phyloP scores from a whole-genome alignment of 2,797 vertebrate genomes.

The Phoeniculus purpureus region DNA sequence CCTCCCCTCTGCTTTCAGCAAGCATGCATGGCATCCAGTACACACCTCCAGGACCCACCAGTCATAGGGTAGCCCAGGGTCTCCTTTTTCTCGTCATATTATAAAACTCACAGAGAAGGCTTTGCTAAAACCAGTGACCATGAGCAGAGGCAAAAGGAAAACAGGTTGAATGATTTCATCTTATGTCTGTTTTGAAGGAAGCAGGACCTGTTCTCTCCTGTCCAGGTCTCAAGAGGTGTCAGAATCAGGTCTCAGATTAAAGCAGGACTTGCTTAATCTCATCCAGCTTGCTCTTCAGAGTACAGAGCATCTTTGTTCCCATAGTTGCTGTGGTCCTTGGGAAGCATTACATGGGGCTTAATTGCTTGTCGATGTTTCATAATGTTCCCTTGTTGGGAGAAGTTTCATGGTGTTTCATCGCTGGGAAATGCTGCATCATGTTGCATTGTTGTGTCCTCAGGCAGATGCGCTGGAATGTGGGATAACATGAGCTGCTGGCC shows the following conservation, averaged over 20 bases:
- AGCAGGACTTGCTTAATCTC: not conserved
- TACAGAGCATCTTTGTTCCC: not conserved
- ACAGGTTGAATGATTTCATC: not conserved
- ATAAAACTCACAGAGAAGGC: not conserved
- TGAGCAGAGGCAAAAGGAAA: not conserved
- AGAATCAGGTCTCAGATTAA: no score
- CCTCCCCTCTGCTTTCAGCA: not conserved
- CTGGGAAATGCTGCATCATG: not conserved
- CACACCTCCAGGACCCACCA: rapidly evolving
- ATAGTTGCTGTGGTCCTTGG: not conserved
- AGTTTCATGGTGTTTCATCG: not conserved
- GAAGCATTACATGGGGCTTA: not conserved
- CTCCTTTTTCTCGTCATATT: not conserved
- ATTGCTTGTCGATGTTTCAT: not conserved
- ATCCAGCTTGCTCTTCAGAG: not conserved
- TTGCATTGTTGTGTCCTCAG: not conserved
- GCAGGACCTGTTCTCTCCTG: not conserved
- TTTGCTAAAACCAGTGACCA: not conserved
- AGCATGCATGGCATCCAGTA: rapidly evolving
- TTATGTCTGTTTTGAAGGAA: not conserved
- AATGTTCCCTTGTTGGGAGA: not conserved
- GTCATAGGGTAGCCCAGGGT: not conserved
- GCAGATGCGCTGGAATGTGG: constrained; percentile 83
- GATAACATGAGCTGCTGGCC: constrained; percentile 89
- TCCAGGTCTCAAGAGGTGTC: not conserved